A percentile compares a stretch with the other conserved stretches of the same genome.
phyloP scores from a whole-genome alignment of 2,113 vertebrate genomes.

The Passer montanus region DNA sequence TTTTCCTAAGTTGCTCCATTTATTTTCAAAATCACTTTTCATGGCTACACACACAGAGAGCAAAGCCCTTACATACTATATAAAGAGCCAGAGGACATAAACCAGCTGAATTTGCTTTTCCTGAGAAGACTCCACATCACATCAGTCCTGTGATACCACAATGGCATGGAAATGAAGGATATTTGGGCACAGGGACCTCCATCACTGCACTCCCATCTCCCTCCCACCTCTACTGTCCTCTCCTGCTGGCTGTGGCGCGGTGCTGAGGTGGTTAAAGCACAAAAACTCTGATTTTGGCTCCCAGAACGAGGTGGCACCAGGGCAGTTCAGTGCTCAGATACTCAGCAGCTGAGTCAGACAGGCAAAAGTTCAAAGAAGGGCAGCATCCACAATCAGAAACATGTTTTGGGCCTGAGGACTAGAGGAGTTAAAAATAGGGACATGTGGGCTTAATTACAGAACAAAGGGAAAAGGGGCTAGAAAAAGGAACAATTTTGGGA shows the following conservation, averaged over 20 bases:
- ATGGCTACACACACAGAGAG: neutral
- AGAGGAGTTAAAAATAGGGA: slow-evolving; percentile 59
- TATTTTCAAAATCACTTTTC: neutral
- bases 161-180: neutral
- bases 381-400: slow-evolving; percentile 42
- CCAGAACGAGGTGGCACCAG: neutral
- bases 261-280: neutral
- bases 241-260: neutral
- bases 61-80: neutral
- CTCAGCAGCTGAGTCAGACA: slow-evolving; percentile 34
- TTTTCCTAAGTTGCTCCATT: neutral
- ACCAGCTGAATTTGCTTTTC: neutral
- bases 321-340: neutral
- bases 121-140: neutral
- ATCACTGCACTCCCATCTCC: neutral
- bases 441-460: slow-evolving; percentile 48
- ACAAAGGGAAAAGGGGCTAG: slow-evolving; percentile 37
- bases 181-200: neutral
- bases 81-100: neutral
- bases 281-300: neutral
- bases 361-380: slow-evolving; percentile 59
- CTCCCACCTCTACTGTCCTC: neutral
- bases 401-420: slow-evolving; percentile 36
- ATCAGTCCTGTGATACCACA: neutral
- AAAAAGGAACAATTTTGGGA: slow-evolving; percentile 53